A percentile compares a stretch with the other conserved stretches of the same genome.
phyloP scores from a whole-genome alignment of 2,888 invertebrate genomes.

The Dynastes tityus region DNA sequence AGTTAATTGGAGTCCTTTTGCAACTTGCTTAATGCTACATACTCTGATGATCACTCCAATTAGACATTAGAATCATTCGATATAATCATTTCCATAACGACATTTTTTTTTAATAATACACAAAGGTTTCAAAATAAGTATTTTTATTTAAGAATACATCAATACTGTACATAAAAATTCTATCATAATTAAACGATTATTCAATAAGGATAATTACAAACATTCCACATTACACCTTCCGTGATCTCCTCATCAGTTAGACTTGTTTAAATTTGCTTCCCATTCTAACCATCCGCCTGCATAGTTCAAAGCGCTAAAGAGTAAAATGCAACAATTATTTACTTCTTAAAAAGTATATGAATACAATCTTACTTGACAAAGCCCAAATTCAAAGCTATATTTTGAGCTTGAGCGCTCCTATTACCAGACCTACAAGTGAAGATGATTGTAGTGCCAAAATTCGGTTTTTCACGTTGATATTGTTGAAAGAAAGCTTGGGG shows the following conservation, averaged over 20 bases:
- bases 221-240: no score
- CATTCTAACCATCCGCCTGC: conserved; percentile 60
- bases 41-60: no score
- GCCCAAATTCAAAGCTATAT: conserved; percentile 74
- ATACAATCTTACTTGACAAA: conserved; percentile 74
- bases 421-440: conserved; percentile 81
- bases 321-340: not conserved
- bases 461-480: conserved; percentile 76
- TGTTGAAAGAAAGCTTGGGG: conserved; percentile 73
- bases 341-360: not conserved
- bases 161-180: no score
- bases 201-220: no score
- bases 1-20: no score
- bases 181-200: no score
- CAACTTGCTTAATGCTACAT: no score
- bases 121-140: no score
- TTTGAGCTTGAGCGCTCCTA: conserved; percentile 77
- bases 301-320: conserved; percentile 58
- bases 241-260: not conserved
- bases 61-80: no score
- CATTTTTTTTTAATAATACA: no score
- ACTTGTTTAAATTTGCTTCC: conserved; percentile 50
- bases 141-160: no score
- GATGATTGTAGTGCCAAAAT: conserved; percentile 74
- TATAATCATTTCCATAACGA: no score